Conservation (phyloP, 53 echinoderm and acorn worm species). For the Antedon mediterranea region DNA sequence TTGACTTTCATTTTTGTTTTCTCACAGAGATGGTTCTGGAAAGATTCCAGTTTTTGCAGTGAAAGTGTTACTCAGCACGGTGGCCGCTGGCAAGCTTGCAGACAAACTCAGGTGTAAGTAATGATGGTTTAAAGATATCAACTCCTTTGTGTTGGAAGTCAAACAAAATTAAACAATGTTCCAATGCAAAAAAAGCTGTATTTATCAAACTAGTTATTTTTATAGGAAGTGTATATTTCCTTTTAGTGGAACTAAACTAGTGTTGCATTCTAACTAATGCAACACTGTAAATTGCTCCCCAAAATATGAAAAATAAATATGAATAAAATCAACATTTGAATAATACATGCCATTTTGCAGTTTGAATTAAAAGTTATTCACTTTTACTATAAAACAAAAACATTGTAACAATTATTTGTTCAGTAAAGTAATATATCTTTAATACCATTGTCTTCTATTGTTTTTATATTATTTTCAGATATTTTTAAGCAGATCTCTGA, state of each 20-base stretch:
- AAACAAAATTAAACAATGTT: no score
- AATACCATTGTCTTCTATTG: background rate
- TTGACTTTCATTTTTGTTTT: conserved; percentile 4
- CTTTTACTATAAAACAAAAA: background rate
- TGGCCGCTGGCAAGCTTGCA: conserved; percentile 88
- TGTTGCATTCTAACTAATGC: no score
- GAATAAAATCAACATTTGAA: no score
- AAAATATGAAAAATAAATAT: no score
- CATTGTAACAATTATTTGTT: background rate
- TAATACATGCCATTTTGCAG: no score
- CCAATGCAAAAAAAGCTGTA: no score
- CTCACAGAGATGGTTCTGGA: conserved; percentile 60
- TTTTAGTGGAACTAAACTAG: no score
- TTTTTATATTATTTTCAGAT: conserved; percentile 35
- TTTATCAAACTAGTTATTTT: no score
- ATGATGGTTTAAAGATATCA: background rate
- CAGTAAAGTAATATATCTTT: background rate
- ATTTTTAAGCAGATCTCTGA: conserved; percentile 93
- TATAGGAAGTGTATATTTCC: no score
- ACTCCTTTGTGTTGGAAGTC: no score
- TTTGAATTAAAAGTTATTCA: no score
- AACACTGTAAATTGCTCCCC: no score
- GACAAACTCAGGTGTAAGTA: conserved; percentile 98
- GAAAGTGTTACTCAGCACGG: conserved; percentile 73
- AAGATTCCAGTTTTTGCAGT: conserved; percentile 84